Evolutionary conservation across 1,140 invertebrate species (phyloP).

Genomic region (Drosophila funebris): DNA sequence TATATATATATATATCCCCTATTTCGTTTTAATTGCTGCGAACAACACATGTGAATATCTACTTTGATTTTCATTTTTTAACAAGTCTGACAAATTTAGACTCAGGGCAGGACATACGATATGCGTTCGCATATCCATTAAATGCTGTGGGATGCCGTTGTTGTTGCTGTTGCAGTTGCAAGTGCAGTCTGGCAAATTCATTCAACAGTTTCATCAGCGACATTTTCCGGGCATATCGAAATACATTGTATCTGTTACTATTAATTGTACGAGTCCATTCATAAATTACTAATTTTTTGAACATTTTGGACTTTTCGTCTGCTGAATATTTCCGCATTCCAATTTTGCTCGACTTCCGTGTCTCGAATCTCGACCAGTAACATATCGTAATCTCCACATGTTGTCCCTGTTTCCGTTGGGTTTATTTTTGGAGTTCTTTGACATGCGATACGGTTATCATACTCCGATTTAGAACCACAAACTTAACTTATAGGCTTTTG

Average conservation of each 20-base stretch:
- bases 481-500: neutral
- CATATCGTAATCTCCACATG: conserved; percentile 8
- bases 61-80: conserved; percentile 59
- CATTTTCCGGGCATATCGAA: conserved; percentile 56
- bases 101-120: conserved; percentile 35
- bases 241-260: conserved; percentile 55
- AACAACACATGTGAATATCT: conserved; percentile 62
- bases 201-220: conserved; percentile 44
- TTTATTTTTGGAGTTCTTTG: conserved; percentile 30
- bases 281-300: conserved; percentile 47
- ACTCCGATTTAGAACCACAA: neutral
- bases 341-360: conserved; percentile 22
- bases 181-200: conserved; percentile 55
- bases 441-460: conserved; percentile 9
- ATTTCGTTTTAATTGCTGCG: conserved; percentile 54
- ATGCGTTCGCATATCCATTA: conserved; percentile 13
- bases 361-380: conserved; percentile 15
- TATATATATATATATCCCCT: neutral
- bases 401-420: conserved; percentile 12
- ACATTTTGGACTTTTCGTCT: conserved; percentile 10
- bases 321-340: conserved; percentile 68
- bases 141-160: neutral
- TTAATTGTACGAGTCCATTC: conserved; percentile 64
- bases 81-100: conserved; percentile 38
- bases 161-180: too few relatives aligned